phyloP scores from a whole-genome alignment of 2,888 invertebrate genomes.

The Panzeria rudis region DNA sequence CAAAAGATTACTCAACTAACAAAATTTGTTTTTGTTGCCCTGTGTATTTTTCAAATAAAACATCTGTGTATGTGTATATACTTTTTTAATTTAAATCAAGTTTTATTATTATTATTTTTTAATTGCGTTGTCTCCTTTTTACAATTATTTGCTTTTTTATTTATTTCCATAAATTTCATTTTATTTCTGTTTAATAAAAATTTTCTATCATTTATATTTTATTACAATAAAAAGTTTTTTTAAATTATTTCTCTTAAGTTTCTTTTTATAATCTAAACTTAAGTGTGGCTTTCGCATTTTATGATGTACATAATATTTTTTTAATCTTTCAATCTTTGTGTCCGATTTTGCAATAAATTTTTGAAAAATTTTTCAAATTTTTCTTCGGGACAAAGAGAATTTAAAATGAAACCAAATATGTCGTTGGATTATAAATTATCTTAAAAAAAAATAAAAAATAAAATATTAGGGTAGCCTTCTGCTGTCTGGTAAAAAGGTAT shows the following conservation, averaged over 20 bases:
- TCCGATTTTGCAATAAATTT: slow-evolving; percentile 3
- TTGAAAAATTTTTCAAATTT: not conserved
- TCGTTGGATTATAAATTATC: slow-evolving; percentile 52
- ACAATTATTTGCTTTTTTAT: not conserved
- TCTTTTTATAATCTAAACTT: slow-evolving; percentile 5
- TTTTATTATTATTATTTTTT: slow-evolving; percentile 29
- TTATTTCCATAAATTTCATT: slow-evolving; percentile 26
- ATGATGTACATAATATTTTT: not conserved
- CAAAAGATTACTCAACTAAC: too few species aligned
- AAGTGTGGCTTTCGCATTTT: slow-evolving; percentile 11
- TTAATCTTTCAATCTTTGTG: not conserved
- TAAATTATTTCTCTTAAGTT: not conserved
- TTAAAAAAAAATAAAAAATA: slow-evolving; percentile 1
- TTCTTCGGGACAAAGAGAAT: slow-evolving; percentile 1
- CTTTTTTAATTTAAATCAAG: slow-evolving; percentile 26
- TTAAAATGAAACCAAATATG: slow-evolving; percentile 59
- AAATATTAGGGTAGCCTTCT: not conserved
- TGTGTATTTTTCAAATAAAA: not conserved
- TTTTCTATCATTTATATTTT: slow-evolving; percentile 10
- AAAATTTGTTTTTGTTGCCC: too few species aligned
- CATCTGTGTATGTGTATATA: not conserved
- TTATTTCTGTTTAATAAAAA: slow-evolving; percentile 28
- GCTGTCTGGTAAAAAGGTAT: too few species aligned
- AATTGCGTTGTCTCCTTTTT: slow-evolving; percentile 54
- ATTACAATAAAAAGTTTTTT: slow-evolving; percentile 18